Conservation (phyloP, 2,888 invertebrate genomes). For the Orchestes rusci region DNA sequence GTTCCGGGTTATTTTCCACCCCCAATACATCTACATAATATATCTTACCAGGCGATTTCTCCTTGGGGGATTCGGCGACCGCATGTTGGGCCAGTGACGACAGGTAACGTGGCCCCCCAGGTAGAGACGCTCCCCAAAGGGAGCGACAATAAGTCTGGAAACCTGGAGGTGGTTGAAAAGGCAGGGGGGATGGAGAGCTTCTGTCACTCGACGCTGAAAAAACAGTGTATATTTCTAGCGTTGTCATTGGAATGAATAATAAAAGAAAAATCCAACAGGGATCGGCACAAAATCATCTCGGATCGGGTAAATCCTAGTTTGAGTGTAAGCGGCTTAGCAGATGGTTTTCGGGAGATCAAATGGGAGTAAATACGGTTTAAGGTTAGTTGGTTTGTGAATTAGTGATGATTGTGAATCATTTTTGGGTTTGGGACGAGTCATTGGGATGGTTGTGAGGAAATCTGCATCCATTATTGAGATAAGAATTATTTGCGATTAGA, state of each 20-base stretch:
- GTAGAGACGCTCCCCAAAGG: constrained; percentile 40
- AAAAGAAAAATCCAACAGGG: too few relatives aligned
- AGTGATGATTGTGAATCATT: too few relatives aligned
- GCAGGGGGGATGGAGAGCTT: constrained; percentile 13
- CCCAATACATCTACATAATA: too few relatives aligned
- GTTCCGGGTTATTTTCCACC: too few relatives aligned
- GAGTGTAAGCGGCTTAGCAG: constrained; percentile 18
- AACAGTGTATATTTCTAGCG: too few relatives aligned
- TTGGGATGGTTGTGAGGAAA: too few relatives aligned
- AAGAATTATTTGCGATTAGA: too few relatives aligned
- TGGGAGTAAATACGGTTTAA: constrained; percentile 16
- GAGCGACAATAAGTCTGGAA: constrained; percentile 41
- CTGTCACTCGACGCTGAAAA: too few relatives aligned
- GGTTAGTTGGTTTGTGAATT: too few relatives aligned
- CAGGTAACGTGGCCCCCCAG: constrained; percentile 36
- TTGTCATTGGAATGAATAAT: too few relatives aligned
- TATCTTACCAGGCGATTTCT: constrained; percentile 37
- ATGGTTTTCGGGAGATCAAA: constrained; percentile 17
- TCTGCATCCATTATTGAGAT: too few relatives aligned
- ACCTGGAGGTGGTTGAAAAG: constrained; percentile 31
- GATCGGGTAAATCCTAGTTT: constrained; percentile 17
- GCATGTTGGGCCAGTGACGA: constrained; percentile 33
- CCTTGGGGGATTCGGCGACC: constrained; percentile 29
- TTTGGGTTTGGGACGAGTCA: too few relatives aligned
- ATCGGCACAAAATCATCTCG: constrained; percentile 13